Evolutionary conservation across 2,888 invertebrate genomes (phyloP).

Genomic region (Drosophila cracens): DNA sequence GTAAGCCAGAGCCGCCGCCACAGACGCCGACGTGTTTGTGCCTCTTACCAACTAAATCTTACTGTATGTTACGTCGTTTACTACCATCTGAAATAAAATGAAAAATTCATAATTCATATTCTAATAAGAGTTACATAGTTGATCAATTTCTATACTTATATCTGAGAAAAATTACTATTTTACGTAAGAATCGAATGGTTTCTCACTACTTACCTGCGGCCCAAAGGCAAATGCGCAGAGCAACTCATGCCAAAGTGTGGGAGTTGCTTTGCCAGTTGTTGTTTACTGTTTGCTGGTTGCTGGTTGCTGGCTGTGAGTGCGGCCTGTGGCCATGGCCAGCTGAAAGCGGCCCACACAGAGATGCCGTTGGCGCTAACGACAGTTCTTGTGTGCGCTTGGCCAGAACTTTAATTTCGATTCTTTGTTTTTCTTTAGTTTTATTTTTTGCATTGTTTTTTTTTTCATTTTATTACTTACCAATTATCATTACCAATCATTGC

Average conservation of each 20-base stretch:
- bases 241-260: slow-evolving; percentile 20
- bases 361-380: slow-evolving; percentile 46
- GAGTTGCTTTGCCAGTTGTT: slow-evolving; percentile 35
- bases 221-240: slow-evolving; percentile 26
- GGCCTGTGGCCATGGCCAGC: slow-evolving; percentile 58
- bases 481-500: background rate
- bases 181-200: slow-evolving; percentile 17
- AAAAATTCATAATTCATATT: no score
- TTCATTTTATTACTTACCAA: background rate
- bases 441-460: background rate
- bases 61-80: no score
- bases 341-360: slow-evolving; percentile 54
- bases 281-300: slow-evolving; percentile 1
- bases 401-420: slow-evolving; percentile 51
- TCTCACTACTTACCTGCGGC: slow-evolving; percentile 1
- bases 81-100: no score
- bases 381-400: slow-evolving; percentile 41
- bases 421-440: background rate
- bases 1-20: no score
- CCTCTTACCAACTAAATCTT: no score
- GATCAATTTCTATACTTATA: background rate
- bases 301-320: slow-evolving; percentile 9
- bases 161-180: no score
- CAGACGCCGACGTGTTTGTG: no score
- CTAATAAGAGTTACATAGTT: background rate